Base-by-base conservation (phyloP, 2,888 invertebrate species). In the Syrphus vitripennis region DNA sequence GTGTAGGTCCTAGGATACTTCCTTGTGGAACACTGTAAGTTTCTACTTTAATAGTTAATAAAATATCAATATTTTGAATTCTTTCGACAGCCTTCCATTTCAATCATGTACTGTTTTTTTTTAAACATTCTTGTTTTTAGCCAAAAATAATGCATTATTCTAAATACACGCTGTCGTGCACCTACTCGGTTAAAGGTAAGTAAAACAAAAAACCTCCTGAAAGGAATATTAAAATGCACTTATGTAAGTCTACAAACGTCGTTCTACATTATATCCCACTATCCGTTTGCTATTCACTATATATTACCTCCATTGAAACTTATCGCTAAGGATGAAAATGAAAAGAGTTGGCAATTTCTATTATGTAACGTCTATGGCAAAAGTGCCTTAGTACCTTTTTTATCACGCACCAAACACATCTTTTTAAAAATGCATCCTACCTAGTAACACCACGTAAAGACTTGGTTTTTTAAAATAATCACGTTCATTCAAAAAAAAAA, bases 311-410 rank as follows among this genome's bases (percentile, higher is more conserved):
- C 57, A 83, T 74, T 63, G 80, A 70, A 42, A 80, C 83, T 80
- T 75, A 75, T 83, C 65, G 50, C 69, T 69, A 61, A 61, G 67
- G 79, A 79, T 78, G 75, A 69, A 79, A 83, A 83, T 83, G 78
- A 77, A 83, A 74, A 83, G 74, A 74, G 77, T 71, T 77, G 65
- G 71, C 48, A 71, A 24, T 61, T 24, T 61, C 3, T 59, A 4
- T 53, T 2, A 10, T 21, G 34, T 6, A 61, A 40, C 0, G 40
- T 40, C 40, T 40, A 10, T 4, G 24, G 12, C 59, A 57, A 16
- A 67, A 34, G 40, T 57, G 16, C 50, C 42, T 26, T 26, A 21
- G 59, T 74, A n/a, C n/a, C 45, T 53, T 78, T 72, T 72, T 78
- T 74, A 72, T 83, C 77, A 83, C 78, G 78, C 71, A 67, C 61